phyloP scores from a whole-genome alignment of 30 jellyfish, hydroid and myxozoan genomes.

The Sanderia malayensis region DNA sequence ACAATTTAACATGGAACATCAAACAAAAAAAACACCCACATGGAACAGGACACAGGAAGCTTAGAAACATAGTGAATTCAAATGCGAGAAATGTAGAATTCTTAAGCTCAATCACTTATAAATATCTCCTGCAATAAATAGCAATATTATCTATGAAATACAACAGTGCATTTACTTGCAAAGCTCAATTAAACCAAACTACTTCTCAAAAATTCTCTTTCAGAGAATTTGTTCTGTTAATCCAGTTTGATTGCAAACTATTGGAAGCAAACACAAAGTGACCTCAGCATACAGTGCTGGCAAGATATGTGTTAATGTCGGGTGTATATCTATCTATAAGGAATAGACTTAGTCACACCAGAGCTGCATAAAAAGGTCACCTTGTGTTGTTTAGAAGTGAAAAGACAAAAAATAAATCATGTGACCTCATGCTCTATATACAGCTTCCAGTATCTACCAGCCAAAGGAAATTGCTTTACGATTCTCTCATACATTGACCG shows the following conservation, averaged over 20 bases:
- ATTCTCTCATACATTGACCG: constrained; percentile 81
- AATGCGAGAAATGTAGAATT: neutral
- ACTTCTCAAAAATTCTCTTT: constrained; percentile 21
- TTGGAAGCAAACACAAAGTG: too few species aligned
- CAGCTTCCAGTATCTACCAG: constrained; percentile 96
- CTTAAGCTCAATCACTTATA: too few species aligned
- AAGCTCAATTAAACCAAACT: neutral
- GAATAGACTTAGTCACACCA: too few species aligned
- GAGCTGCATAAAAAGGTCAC: too few species aligned
- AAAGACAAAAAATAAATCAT: constrained; percentile 23
- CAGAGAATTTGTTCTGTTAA: neutral
- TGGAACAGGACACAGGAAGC: too few species aligned
- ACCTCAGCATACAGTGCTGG: too few species aligned
- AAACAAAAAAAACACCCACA: too few species aligned
- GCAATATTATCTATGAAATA: neutral
- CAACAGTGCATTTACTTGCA: neutral
- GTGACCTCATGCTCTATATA: constrained; percentile 98
- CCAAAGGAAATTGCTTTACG: constrained; percentile 91
- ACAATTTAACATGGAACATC: too few species aligned
- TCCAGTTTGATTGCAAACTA: neutral
- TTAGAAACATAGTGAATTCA: neutral
- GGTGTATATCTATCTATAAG: too few species aligned
- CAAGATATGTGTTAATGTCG: too few species aligned
- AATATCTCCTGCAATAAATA: neutral
- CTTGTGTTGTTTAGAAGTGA: neutral